phyloP scores from a whole-genome alignment of 1,140 invertebrate genomes.

The Uloborus diversus region DNA sequence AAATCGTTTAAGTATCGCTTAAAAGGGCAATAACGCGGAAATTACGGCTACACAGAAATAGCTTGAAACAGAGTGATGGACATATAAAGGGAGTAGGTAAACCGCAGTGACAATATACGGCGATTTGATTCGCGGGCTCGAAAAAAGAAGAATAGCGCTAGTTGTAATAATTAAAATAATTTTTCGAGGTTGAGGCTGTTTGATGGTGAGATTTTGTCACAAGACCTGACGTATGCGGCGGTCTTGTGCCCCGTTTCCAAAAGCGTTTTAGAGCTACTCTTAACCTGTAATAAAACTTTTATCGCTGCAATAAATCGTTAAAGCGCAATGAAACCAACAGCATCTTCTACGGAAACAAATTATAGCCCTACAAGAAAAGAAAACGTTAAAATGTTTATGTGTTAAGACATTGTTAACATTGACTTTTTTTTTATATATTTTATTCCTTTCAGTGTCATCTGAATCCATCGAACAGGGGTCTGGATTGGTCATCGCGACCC shows the following conservation, averaged over 20 bases:
- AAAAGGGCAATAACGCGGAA: constrained; percentile 51
- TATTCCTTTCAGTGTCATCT: constrained; percentile 5
- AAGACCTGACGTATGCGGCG: too few relatives aligned
- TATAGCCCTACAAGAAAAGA: constrained; percentile 27
- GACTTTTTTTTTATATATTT: not conserved
- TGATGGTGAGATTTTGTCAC: too few relatives aligned
- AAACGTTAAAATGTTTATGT: constrained; percentile 53
- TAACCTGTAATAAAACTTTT: constrained; percentile 53
- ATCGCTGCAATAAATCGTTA: constrained; percentile 51
- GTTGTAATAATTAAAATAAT: too few relatives aligned
- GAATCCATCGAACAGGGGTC: not conserved
- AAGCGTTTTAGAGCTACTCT: constrained; percentile 44
- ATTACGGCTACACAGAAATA: constrained; percentile 45
- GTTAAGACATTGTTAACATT: constrained; percentile 49
- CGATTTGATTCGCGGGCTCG: too few relatives aligned
- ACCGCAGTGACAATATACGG: too few relatives aligned
- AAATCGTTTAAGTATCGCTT: constrained; percentile 54
- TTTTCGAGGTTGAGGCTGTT: too few relatives aligned
- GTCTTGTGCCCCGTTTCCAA: constrained; percentile 3
- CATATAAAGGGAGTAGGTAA: not conserved
- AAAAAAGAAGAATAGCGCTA: too few relatives aligned
- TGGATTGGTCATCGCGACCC: not conserved
- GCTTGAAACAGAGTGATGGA: constrained; percentile 11
- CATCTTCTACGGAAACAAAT: constrained; percentile 49
- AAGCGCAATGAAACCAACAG: constrained; percentile 55